Base-by-base conservation (phyloP, 2,888 invertebrate species). In the Seira ritae region DNA sequence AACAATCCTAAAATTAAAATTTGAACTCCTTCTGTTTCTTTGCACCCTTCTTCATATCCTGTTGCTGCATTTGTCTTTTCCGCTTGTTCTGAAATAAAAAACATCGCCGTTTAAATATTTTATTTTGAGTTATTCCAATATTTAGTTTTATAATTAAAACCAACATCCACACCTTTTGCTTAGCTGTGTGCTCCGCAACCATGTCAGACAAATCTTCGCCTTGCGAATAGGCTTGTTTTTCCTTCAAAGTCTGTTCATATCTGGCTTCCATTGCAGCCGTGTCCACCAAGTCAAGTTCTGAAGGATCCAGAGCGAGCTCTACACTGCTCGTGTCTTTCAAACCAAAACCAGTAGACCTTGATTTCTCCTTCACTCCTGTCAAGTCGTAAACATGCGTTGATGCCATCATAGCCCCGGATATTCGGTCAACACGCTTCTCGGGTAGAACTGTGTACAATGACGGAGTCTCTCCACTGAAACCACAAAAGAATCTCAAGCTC, bases 21-120 rank as follows among this genome's bases (percentile, higher is more conserved):
- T 98, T 98, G 92, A 98, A 98, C 91, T 98, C 98, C 92, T 98
- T 98, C 93, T 98, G 98, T 92, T 98, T 98, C 92, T 98, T 98
- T 15, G 96, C 95, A 89, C 96, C 94, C 91, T 98, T 97, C 2
- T 95, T 94, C 89, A 90, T 90, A 76, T 97, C 96, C 90, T 92
- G 92, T 87, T 96, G 95, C 87, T 96, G 96, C 91, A 96, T 96
- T 89, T 91, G 91, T 81, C 97, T 94, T 91, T 98, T 98, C 87
- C 98, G 93, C 92, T 98, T 97, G 90, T 95, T 98, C 95, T 96
- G 12, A 31, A 46, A 46, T 20, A 75, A 66, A 67, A 70, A 66
- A 60, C 8, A 1, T 71, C 19, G 42, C 24, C 69, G 50, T 55
- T 24, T n/a, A n/a, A n/a, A n/a, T n/a, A n/a, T n/a, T n/a, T n/a